phyloP scores from a whole-genome alignment of 2,888 invertebrate genomes.

The Pseudococcus longispinus region DNA sequence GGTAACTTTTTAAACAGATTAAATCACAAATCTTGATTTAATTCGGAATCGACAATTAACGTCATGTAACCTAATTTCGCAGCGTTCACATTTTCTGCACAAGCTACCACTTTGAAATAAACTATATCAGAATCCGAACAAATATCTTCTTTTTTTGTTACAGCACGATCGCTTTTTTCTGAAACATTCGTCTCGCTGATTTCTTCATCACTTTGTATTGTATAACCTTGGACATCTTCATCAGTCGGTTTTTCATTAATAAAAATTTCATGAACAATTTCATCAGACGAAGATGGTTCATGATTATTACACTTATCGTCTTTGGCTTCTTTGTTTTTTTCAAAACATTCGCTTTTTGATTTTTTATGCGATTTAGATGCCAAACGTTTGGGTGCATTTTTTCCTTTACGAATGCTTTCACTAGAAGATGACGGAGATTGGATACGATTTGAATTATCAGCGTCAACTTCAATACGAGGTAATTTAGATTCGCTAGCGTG shows the following conservation, averaged over 20 bases:
- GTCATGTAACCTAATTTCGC: background rate
- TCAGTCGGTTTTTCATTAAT: background rate
- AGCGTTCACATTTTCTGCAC: background rate
- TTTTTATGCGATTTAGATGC: background rate
- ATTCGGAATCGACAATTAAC: background rate
- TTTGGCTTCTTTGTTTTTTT: background rate
- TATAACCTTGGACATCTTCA: background rate
- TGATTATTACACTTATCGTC: background rate
- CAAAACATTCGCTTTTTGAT: background rate
- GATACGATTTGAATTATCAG: too few relatives aligned
- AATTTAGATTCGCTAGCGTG: background rate
- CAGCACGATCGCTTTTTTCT: background rate
- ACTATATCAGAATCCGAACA: background rate
- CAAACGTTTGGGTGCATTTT: background rate
- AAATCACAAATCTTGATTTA: background rate
- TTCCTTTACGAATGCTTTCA: background rate
- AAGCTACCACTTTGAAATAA: slow-evolving; percentile 31
- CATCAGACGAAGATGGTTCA: background rate
- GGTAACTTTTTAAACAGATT: background rate
- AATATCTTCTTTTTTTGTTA: background rate
- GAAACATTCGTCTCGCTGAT: background rate
- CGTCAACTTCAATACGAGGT: background rate
- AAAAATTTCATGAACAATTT: background rate
- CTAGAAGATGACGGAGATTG: background rate
- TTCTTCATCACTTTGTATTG: background rate